phyloP scores from a whole-genome alignment of 1,140 invertebrate species.

The Mya arenaria region DNA sequence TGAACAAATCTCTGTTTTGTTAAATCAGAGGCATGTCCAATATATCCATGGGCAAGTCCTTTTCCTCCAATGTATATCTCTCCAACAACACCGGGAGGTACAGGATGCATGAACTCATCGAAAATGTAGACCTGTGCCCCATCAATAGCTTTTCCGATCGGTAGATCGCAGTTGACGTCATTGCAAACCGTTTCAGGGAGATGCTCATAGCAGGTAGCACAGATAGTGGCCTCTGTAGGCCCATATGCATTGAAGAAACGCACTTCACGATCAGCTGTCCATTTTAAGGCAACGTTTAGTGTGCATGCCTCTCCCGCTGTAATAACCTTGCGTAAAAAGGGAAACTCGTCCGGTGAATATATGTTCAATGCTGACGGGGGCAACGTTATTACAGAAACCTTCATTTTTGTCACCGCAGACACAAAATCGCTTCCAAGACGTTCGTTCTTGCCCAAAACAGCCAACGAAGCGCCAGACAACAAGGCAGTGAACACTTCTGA shows the following conservation, averaged over 20 bases:
- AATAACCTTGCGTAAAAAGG: conserved; percentile 58
- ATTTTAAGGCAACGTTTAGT: conserved; percentile 60
- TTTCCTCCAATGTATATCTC: conserved; percentile 69
- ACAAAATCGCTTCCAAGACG: conserved; percentile 66
- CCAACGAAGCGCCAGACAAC: conserved; percentile 63
- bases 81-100: conserved; percentile 67
- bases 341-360: conserved; percentile 62
- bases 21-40: conserved; percentile 59
- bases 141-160: conserved; percentile 62
- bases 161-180: conserved; percentile 61
- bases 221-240: conserved; percentile 69
- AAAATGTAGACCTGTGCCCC: conserved; percentile 64
- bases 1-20: conserved; percentile 60
- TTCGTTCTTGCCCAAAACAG: conserved; percentile 54
- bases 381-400: conserved; percentile 62
- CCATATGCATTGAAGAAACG: conserved; percentile 70
- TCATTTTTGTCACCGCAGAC: conserved; percentile 54
- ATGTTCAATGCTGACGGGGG: conserved; percentile 67
- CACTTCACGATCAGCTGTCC: conserved; percentile 54
- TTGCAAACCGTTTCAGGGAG: conserved; percentile 27
- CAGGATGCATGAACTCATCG: conserved; percentile 67
- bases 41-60: conserved; percentile 65
- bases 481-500: conserved; percentile 68
- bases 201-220: conserved; percentile 66
- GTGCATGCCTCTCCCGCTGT: conserved; percentile 69